Evolutionary conservation across 1,140 invertebrate species (phyloP).

Genomic region (Chrysomallon squamiferum): DNA sequence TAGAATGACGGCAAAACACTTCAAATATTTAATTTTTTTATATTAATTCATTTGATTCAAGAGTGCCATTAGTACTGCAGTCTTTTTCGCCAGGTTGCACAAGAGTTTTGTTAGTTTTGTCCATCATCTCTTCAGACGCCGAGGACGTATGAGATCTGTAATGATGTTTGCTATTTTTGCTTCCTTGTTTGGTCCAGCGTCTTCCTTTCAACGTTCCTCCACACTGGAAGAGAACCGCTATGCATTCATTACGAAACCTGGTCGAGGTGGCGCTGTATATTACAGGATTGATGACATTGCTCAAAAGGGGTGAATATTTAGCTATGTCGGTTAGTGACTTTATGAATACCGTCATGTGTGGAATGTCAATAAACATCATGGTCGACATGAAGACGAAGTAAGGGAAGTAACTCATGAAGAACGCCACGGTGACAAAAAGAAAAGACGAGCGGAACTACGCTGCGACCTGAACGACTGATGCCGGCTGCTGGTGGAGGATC

Average conservation of each 20-base stretch:
- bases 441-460: slow-evolving; percentile 17
- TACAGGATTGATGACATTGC: slow-evolving; percentile 28
- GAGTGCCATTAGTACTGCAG: too few species aligned
- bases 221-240: too few species aligned
- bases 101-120: too few species aligned
- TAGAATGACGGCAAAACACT: too few species aligned
- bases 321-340: slow-evolving; percentile 28
- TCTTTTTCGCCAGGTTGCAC: too few species aligned
- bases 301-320: slow-evolving; percentile 20
- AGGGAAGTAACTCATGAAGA: slow-evolving; percentile 28
- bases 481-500: slow-evolving; percentile 9
- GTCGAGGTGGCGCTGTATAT: slow-evolving; percentile 34
- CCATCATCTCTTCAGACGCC: too few species aligned
- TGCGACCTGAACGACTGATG: background rate
- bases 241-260: slow-evolving; percentile 17
- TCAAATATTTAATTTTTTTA: too few species aligned
- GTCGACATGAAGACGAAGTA: slow-evolving; percentile 17
- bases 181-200: too few species aligned
- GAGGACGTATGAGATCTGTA: too few species aligned
- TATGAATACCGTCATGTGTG: background rate
- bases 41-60: too few species aligned
- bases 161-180: too few species aligned
- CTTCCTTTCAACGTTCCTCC: too few species aligned
- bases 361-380: slow-evolving; percentile 7
- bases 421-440: slow-evolving; percentile 31